Conservation (phyloP, 2,113 vertebrate species). For the Dryoscopus gambensis region DNA sequence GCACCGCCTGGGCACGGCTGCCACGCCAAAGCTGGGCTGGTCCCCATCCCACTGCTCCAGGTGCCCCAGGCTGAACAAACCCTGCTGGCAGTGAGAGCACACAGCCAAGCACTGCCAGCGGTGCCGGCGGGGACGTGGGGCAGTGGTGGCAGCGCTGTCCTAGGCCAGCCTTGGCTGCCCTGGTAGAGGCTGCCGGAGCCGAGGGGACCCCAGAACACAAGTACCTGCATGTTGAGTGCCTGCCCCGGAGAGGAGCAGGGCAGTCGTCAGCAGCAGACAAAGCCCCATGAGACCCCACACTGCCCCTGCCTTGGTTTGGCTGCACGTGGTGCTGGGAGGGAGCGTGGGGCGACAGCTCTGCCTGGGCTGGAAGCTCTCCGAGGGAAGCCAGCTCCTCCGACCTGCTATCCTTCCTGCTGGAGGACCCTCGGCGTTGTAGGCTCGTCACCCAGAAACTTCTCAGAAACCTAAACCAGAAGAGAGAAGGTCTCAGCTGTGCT, state of each 20-base stretch:
- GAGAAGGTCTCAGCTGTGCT: background rate
- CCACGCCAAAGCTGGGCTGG: background rate
- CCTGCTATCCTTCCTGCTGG: background rate
- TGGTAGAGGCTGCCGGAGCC: fast-evolving
- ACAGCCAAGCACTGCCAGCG: fast-evolving
- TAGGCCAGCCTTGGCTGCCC: background rate
- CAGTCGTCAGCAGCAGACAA: fast-evolving
- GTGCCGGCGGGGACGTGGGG: fast-evolving
- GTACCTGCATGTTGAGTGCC: background rate
- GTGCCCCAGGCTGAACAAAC: background rate
- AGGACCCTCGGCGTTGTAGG: background rate
- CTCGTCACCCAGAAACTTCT: background rate
- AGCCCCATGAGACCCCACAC: fast-evolving
- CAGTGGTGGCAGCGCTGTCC: background rate
- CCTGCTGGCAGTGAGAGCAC: fast-evolving
- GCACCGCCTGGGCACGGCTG: background rate
- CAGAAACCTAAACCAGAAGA: conserved; percentile 47
- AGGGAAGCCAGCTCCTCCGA: background rate
- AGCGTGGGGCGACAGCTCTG: background rate
- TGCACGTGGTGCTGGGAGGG: background rate
- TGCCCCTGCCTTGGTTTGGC: background rate
- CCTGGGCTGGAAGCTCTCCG: background rate
- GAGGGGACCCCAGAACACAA: fast-evolving
- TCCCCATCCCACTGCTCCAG: background rate
- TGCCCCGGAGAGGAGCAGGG: fast-evolving